A percentile compares a stretch with the other conserved stretches of the same genome.
Evolutionary conservation across 2,888 invertebrate genomes (phyloP).

Genomic region (Agonopterix subpropinquella): DNA sequence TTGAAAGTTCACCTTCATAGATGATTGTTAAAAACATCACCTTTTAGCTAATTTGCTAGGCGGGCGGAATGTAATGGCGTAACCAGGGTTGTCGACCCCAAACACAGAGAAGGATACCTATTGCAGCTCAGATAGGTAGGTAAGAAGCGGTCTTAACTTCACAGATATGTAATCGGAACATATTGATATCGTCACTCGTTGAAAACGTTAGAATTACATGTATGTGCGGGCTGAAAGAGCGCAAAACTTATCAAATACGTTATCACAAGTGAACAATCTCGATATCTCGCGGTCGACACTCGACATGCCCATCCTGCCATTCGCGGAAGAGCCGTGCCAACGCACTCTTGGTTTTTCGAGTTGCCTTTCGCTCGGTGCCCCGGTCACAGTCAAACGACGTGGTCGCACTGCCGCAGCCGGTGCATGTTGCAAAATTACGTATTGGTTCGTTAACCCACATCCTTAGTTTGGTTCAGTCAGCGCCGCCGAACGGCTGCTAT

Average conservation of each 20-base stretch:
- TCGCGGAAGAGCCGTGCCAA: slow-evolving; percentile 60
- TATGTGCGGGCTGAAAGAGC: too few relatives aligned
- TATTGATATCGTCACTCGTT: too few relatives aligned
- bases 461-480: slow-evolving; percentile 26
- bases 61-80: too few relatives aligned
- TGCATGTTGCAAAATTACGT: slow-evolving; percentile 61
- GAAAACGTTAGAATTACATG: too few relatives aligned
- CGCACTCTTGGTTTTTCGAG: slow-evolving; percentile 61
- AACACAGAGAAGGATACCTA: too few relatives aligned
- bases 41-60: not conserved
- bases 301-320: slow-evolving; percentile 54
- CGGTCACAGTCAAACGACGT: slow-evolving; percentile 49
- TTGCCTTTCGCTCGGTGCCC: slow-evolving; percentile 55
- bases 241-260: slow-evolving; percentile 16
- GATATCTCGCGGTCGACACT: slow-evolving; percentile 50
- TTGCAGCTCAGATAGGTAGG: too few relatives aligned
- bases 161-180: too few relatives aligned
- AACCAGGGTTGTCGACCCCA: too few relatives aligned
- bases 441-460: slow-evolving; percentile 62
- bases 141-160: too few relatives aligned
- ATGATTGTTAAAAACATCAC: slow-evolving; percentile 2
- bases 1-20: slow-evolving; percentile 9
- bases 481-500: slow-evolving; percentile 27
- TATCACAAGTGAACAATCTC: slow-evolving; percentile 64
- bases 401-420: slow-evolving; percentile 32